phyloP scores from a whole-genome alignment of 2,113 vertebrate species.

The Nasalis larvatus region DNA sequence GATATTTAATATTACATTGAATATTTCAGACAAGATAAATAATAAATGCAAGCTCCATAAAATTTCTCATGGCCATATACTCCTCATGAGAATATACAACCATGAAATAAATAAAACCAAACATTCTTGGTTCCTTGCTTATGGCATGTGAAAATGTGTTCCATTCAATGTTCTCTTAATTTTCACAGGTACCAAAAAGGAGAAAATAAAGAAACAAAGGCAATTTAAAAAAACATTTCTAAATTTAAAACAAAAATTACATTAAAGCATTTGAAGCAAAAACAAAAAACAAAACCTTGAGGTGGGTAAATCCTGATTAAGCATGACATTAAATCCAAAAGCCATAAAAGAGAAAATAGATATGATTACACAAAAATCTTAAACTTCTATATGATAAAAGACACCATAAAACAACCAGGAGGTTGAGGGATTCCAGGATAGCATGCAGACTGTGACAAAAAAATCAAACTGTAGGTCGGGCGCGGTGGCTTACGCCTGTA shows the following conservation, averaged over 20 bases:
- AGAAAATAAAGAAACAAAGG: background rate
- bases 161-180: background rate
- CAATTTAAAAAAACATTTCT: background rate
- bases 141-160: background rate
- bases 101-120: background rate
- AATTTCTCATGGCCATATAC: background rate
- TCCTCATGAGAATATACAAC: background rate
- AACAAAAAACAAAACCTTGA: background rate
- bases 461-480: background rate
- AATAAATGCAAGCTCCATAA: background rate
- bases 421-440: background rate
- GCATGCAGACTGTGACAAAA: background rate
- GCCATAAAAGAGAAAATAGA: background rate
- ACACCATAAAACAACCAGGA: background rate
- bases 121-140: background rate
- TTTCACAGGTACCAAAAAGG: background rate
- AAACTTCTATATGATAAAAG: background rate
- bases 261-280: background rate
- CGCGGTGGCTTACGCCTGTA: no score
- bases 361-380: background rate
- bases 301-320: background rate
- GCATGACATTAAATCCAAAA: conserved; percentile 22
- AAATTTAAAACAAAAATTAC: background rate
- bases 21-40: background rate
- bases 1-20: conserved; percentile 8